These are phyloP conservation scores for Pedionomus torquatus DNA, from an alignment of 2,113 vertebrate species.

Conservation along the genomic window DNA sequence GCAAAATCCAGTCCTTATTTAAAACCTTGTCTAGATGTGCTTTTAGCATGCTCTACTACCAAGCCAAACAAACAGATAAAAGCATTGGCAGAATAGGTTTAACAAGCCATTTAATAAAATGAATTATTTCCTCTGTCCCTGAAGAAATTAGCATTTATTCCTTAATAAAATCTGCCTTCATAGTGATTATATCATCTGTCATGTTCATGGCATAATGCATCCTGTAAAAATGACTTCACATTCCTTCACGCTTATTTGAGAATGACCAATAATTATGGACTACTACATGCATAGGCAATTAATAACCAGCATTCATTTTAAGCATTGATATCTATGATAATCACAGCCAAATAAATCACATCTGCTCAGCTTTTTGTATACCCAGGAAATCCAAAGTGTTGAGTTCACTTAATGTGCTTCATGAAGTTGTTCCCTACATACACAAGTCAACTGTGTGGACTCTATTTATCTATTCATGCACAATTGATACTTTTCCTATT, in stretches of 20 bases:
- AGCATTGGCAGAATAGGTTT: neutral
- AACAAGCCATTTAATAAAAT: constrained; percentile 35
- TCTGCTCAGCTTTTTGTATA: neutral
- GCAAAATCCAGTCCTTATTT: neutral
- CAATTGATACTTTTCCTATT: neutral
- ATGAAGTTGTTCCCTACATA: neutral
- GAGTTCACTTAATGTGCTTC: neutral
- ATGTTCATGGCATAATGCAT: neutral
- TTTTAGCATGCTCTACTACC: neutral
- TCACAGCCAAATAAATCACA: neutral
- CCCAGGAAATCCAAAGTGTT: neutral
- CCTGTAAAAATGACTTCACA: neutral
- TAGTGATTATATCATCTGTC: neutral
- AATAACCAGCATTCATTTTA: neutral
- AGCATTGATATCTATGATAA: neutral
- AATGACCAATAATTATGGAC: neutral
- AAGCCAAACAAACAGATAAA: constrained; percentile 24
- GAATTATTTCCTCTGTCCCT: neutral
- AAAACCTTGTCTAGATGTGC: neutral
- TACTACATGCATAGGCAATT: neutral
- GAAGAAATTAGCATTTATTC: neutral
- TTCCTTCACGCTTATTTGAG: neutral
- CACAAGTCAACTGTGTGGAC: neutral
- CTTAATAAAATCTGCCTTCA: neutral
- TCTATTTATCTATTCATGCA: neutral